Percentiles rank a stretch among this genome's conserved stretches.
Conservation (phyloP, 1,140 invertebrate genomes). For the Cydia fagiglandana region DNA sequence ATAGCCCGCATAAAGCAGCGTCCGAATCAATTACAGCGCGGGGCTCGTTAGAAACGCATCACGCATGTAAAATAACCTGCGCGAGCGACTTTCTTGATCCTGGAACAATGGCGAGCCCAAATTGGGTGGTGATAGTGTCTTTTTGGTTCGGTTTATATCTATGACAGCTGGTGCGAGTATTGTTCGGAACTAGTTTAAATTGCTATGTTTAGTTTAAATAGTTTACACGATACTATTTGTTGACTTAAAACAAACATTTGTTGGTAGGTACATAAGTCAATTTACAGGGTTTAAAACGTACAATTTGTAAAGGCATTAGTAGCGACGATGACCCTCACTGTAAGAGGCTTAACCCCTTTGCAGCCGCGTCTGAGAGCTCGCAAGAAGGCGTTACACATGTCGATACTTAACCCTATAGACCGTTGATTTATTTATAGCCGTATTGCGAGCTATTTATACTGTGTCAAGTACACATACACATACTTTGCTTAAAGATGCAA, state of each 20-base stretch:
- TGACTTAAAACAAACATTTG: not conserved
- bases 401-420: constrained; percentile 19
- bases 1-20: constrained; percentile 71
- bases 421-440: constrained; percentile 7
- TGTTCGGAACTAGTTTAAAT: constrained; percentile 26
- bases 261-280: constrained; percentile 38
- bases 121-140: constrained; percentile 51
- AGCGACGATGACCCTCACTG: constrained; percentile 51
- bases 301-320: constrained; percentile 51
- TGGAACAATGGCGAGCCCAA: constrained; percentile 72
- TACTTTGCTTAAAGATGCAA: constrained; percentile 36
- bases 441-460: not conserved
- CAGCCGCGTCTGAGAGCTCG: constrained; percentile 46
- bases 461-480: constrained; percentile 5
- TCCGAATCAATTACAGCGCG: constrained; percentile 72
- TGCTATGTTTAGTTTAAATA: constrained; percentile 13
- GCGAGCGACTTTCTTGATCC: constrained; percentile 65
- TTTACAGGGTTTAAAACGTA: constrained; percentile 36
- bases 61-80: constrained; percentile 75
- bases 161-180: constrained; percentile 31
- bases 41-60: constrained; percentile 77
- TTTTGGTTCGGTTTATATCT: constrained; percentile 21
- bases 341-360: constrained; percentile 70
- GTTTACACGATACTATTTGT: not conserved
- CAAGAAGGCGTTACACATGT: constrained; percentile 20